Evolutionary conservation across 2,888 invertebrate species (phyloP).

Genomic region (Venustoraphidia nigricollis): DNA sequence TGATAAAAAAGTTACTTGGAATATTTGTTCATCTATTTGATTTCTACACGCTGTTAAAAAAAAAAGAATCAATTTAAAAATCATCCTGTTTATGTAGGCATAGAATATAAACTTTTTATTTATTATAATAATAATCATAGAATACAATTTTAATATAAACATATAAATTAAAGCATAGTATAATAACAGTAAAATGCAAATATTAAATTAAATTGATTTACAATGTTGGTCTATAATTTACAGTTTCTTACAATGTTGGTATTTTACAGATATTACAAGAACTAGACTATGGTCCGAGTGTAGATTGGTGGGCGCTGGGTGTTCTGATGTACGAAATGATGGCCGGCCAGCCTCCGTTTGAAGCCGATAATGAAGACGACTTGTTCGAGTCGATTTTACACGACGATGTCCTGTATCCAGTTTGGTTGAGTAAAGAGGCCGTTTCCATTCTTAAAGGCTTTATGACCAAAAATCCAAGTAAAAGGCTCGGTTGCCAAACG

Average conservation of each 20-base stretch:
- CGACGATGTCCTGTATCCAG: conserved; percentile 96
- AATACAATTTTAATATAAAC: too few relatives aligned
- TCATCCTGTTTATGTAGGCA: too few relatives aligned
- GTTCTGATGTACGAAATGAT: conserved; percentile 99
- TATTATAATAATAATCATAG: too few relatives aligned
- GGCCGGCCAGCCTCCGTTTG: conserved; percentile 98
- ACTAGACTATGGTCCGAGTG: conserved; percentile 76
- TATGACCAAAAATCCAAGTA: conserved; percentile 94
- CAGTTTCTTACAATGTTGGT: background rate
- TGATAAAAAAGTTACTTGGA: too few relatives aligned
- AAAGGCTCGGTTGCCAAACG: conserved; percentile 79
- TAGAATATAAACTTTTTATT: too few relatives aligned
- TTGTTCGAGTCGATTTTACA: conserved; percentile 96
- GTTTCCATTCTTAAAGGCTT: conserved; percentile 86
- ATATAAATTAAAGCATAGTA: too few relatives aligned
- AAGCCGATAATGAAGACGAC: conserved; percentile 99
- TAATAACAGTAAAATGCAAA: too few relatives aligned
- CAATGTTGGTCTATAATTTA: background rate
- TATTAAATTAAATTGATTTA: too few relatives aligned
- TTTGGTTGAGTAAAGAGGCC: conserved; percentile 86
- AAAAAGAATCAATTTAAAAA: too few relatives aligned
- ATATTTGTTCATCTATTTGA: too few relatives aligned
- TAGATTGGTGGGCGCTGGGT: conserved; percentile 96
- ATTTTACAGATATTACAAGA: conserved; percentile 65
- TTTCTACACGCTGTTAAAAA: too few relatives aligned